Conservation (phyloP, 2,888 invertebrate species). For the Gibbula magus region DNA sequence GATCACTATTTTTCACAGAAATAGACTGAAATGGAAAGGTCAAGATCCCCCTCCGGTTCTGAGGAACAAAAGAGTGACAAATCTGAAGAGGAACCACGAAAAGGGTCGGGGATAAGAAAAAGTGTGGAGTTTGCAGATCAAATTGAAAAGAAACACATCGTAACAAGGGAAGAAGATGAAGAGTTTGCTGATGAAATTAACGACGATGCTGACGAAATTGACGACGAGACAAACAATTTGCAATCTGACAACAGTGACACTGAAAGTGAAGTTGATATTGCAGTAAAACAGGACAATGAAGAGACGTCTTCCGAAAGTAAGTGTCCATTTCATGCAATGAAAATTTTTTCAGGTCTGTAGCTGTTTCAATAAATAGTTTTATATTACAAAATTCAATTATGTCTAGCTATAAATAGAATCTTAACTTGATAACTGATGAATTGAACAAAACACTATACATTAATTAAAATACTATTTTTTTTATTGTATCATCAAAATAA, state of each 20-base stretch:
- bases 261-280: conserved; percentile 1
- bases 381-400: too few relatives aligned
- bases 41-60: neutral
- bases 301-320: neutral
- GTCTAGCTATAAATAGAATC: too few relatives aligned
- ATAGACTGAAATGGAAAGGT: neutral
- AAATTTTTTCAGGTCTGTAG: too few relatives aligned
- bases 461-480: neutral
- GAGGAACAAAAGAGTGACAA: neutral
- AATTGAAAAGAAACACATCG: neutral
- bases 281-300: neutral
- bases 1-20: neutral
- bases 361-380: too few relatives aligned
- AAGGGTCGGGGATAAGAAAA: neutral
- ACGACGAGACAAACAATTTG: neutral
- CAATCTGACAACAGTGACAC: neutral
- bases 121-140: neutral
- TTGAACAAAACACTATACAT: neutral
- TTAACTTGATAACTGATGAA: too few relatives aligned
- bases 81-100: neutral
- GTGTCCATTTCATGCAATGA: too few relatives aligned
- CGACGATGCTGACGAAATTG: neutral
- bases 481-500: too few relatives aligned
- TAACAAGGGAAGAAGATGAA: neutral
- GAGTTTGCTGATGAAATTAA: neutral